A percentile compares a stretch with the other conserved stretches of the same genome.
phyloP scores from a whole-genome alignment of 2,113 vertebrate genomes.

The Polyodon spathula region DNA sequence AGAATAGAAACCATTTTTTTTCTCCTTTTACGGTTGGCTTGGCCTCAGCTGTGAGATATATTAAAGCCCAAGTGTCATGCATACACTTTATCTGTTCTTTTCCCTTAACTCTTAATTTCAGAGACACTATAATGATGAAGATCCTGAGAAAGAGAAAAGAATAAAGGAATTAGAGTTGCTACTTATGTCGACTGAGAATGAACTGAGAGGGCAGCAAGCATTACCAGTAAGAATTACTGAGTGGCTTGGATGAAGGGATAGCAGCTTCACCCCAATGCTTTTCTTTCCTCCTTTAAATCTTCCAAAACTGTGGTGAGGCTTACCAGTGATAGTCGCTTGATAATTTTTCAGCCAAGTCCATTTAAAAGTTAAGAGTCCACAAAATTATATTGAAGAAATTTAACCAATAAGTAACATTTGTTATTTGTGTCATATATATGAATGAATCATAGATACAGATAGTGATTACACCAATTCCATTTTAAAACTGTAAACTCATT shows the following conservation, averaged over 20 bases:
- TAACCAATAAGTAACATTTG: no score
- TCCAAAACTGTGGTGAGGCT: not conserved
- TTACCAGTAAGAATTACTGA: constrained; percentile 73
- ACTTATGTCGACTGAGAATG: constrained; percentile 97
- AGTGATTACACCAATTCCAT: no score
- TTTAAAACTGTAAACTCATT: constrained; percentile 2
- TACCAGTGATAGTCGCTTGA: not conserved
- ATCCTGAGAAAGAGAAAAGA: constrained; percentile 96
- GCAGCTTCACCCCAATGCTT: constrained; percentile 41
- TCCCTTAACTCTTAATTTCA: constrained; percentile 55
- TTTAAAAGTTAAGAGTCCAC: no score
- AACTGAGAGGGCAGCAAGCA: constrained; percentile 84
- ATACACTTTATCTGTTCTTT: constrained; percentile 42
- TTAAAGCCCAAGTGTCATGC: constrained; percentile 18
- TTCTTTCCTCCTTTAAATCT: constrained; percentile 32
- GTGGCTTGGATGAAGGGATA: constrained; percentile 45
- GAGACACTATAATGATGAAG: constrained; percentile 98
- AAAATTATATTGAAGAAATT: no score
- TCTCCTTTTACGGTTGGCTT: constrained; percentile 5
- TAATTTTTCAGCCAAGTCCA: no score
- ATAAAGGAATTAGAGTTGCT: constrained; percentile 98
- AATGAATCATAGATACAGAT: no score
- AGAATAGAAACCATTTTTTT: not conserved
- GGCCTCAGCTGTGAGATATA: constrained; percentile 21
- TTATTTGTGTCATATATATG: no score